Base-by-base conservation (phyloP, 2,888 invertebrate genomes). In the Tetramorium bicarinatum region DNA sequence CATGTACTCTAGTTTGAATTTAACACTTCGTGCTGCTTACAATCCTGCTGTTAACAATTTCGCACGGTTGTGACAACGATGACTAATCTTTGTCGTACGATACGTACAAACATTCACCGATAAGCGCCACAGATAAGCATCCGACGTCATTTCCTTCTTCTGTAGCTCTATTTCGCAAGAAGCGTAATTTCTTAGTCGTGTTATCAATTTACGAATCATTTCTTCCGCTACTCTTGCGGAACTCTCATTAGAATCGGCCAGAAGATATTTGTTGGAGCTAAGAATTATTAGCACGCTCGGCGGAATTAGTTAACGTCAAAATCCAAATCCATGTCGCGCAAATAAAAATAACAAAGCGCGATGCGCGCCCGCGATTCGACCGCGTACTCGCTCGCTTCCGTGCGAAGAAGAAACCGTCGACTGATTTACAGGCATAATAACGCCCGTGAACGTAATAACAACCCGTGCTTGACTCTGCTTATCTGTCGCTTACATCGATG, bases 401-500 rank as follows among this genome's bases (percentile, higher is more conserved):
- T 21, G 41, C 66, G 29, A 52, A 52, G 38, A 77, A 69, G 29
- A 29, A 29, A 29, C 44, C 25, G 44, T n/a, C 77, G 34, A n/a
- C 29, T 54, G 54, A 77, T 69, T 77, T 77, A 41, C 34, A 56
- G 56, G 29, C 29, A 7, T 54, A 79, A 79, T 11, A 44, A 54
- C 47, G 44, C 44, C 3, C 29, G 25, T 34, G 4, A 34, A 34
- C 29, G 29, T 34, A 34, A 34, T 34, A 34, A 34, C 29, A 34
- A 34, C 29, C 54, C 41, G 18, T 49, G 25, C 34, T 34, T 13
- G 77, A 34, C 34, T 62, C 13, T 2, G 15, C 44, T 76, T 77
- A 77, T 77, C 77, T 44, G 52, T 41, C 41, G 41, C 15, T 77
- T 29, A 13, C 52, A 77, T 77, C 77, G 69, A 29, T 54, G 67